phyloP scores from a whole-genome alignment of 2,113 vertebrate genomes.

The Sus scrofa region T2T-Sscrofa CM000817.6:133288001-133288500 shows the following conservation, averaged over 20 bases:
- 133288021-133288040: background rate
- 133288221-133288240: constrained; percentile 95
- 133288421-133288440: background rate
- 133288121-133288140: constrained; percentile 49
- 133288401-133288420: background rate
- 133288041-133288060: constrained; percentile 19
- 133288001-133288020: constrained; percentile 8
- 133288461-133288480: background rate
- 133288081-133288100: constrained; percentile 42
- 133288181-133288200: constrained; percentile 93
- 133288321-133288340: no score
- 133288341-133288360: no score
- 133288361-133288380: no score
- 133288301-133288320: no score
- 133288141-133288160: constrained; percentile 95
- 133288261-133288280: constrained; percentile 72
- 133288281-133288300: constrained; percentile 62
- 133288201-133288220: constrained; percentile 93
- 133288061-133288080: constrained; percentile 59
- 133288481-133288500: background rate
- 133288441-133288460: background rate
- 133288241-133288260: constrained; percentile 93
- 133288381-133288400: background rate
- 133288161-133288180: constrained; percentile 92
- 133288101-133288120: background rate